Conservation (phyloP, 2,113 vertebrate species). For the Acanthisitta chloris region DNA sequence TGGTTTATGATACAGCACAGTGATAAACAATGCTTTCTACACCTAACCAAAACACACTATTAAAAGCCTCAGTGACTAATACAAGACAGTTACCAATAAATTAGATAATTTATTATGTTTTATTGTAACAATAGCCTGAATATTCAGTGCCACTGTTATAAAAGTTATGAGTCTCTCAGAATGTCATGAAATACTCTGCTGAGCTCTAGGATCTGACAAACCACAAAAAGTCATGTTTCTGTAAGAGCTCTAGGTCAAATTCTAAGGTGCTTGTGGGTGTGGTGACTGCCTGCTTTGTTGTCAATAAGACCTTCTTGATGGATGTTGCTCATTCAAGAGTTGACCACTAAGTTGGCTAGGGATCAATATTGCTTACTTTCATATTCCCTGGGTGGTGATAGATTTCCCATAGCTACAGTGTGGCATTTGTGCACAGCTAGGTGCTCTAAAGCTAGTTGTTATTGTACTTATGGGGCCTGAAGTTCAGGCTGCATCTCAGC, state of each 20-base stretch:
- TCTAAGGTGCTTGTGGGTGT: neutral
- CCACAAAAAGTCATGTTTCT: neutral
- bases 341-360: neutral
- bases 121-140: neutral
- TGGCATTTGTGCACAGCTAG: neutral
- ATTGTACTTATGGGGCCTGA: neutral
- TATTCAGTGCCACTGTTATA: neutral
- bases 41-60: neutral
- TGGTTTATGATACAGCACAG: neutral
- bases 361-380: conserved; percentile 9
- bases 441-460: neutral
- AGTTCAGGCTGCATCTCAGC: neutral
- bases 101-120: neutral
- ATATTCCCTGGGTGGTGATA: neutral
- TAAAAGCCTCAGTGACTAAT: neutral
- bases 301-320: neutral
- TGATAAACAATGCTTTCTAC: neutral
- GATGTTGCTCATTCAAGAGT: neutral
- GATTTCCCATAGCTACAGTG: neutral
- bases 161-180: neutral
- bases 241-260: neutral
- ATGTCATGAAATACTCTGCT: neutral
- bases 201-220: neutral
- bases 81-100: neutral
- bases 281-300: neutral